Conservation (phyloP, 2,888 invertebrate genomes). For the Hydraecia micacea region DNA sequence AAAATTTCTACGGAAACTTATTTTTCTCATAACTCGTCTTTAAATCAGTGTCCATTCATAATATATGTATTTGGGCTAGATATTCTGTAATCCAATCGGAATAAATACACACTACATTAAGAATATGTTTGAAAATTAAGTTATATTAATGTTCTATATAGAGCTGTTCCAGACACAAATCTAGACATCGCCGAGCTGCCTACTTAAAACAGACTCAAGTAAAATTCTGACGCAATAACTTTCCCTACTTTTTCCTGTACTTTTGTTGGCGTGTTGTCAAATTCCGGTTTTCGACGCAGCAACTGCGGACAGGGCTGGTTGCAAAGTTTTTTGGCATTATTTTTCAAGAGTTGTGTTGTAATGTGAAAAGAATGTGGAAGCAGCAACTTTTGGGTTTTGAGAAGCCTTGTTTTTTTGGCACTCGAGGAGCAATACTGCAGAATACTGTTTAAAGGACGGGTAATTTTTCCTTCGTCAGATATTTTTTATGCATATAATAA, state of each 20-base stretch:
- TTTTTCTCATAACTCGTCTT: neutral
- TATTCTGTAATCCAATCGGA: too few relatives aligned
- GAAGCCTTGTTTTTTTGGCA: slow-evolving; percentile 10
- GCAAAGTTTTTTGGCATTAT: slow-evolving; percentile 34
- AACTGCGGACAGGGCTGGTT: slow-evolving; percentile 27
- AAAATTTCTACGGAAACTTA: too few relatives aligned
- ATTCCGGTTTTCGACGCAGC: slow-evolving; percentile 48
- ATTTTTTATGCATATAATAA: neutral
- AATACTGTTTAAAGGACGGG: neutral
- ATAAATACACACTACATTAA: too few relatives aligned
- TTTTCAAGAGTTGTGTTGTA: slow-evolving; percentile 3
- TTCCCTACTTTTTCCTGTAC: slow-evolving; percentile 30
- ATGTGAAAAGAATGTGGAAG: slow-evolving; percentile 18
- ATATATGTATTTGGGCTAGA: too few relatives aligned
- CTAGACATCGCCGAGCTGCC: slow-evolving; percentile 9
- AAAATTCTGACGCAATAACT: slow-evolving; percentile 17
- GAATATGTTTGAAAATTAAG: neutral
- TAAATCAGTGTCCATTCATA: too few relatives aligned
- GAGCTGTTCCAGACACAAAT: slow-evolving; percentile 25
- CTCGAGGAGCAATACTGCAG: neutral
- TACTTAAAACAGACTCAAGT: slow-evolving; percentile 24
- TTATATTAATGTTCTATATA: slow-evolving; percentile 1
- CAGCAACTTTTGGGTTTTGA: neutral
- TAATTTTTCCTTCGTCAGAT: neutral
- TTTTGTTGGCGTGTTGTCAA: slow-evolving; percentile 48